These are phyloP conservation scores for Oryzias woworae DNA, from an alignment of 2,113 vertebrate genomes.

Conservation along the genomic window DNA sequence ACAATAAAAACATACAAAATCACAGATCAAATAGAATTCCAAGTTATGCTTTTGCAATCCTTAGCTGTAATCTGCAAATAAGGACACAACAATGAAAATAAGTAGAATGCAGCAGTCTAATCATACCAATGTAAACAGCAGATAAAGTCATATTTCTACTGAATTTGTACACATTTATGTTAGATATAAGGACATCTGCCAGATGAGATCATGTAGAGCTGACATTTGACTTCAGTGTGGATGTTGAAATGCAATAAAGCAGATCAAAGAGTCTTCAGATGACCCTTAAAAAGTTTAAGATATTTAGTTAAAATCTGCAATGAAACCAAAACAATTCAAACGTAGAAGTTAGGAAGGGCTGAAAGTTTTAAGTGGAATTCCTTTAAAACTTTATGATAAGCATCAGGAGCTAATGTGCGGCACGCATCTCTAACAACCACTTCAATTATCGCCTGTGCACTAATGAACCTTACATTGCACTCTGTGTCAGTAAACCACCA, in stretches of 20 bases:
- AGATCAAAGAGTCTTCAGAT: slow-evolving; percentile 13
- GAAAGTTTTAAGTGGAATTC: neutral
- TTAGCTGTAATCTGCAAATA: slow-evolving; percentile 14
- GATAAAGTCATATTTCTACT: slow-evolving; percentile 44
- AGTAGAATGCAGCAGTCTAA: slow-evolving; percentile 29
- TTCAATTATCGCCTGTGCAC: slow-evolving; percentile 55
- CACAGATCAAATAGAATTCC: too few species aligned
- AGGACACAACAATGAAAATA: slow-evolving; percentile 36
- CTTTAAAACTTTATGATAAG: slow-evolving; percentile 1
- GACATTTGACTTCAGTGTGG: slow-evolving; percentile 41
- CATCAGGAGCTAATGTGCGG: neutral
- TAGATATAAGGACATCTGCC: slow-evolving; percentile 32
- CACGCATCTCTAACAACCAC: slow-evolving; percentile 30
- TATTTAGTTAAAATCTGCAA: neutral
- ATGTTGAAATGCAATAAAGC: slow-evolving; percentile 46
- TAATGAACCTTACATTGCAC: slow-evolving; percentile 55
- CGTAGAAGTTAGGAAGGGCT: neutral
- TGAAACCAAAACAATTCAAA: neutral
- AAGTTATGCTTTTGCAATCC: too few species aligned
- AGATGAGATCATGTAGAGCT: slow-evolving; percentile 48
- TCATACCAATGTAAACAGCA: slow-evolving; percentile 47
- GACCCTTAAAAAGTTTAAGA: slow-evolving; percentile 11
- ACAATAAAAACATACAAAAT: too few species aligned
- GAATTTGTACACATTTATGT: slow-evolving; percentile 51
- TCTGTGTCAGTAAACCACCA: slow-evolving; percentile 50